A percentile compares a stretch with the other conserved stretches of the same genome.
phyloP scores from a whole-genome alignment of 2,113 vertebrate species.

The Conger conger region DNA sequence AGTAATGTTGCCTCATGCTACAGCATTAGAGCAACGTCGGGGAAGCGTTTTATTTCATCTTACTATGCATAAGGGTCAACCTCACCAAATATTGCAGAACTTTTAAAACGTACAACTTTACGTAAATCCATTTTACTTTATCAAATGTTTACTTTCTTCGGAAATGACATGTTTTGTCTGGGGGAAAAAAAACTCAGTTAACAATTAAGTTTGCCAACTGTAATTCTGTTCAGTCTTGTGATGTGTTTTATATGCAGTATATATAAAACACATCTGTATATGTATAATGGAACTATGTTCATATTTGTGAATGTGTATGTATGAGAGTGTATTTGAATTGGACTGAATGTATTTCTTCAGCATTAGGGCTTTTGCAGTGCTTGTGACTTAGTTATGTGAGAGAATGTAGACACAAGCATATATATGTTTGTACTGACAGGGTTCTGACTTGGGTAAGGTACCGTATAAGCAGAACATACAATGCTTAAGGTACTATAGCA shows the following conservation, averaged over 20 bases:
- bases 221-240: not conserved
- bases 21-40: not conserved
- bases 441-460: constrained; percentile 1
- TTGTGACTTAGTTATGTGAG: not conserved
- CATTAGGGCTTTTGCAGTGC: constrained; percentile 20
- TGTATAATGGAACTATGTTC: not conserved
- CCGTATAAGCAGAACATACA: not conserved
- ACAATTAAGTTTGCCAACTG: not conserved
- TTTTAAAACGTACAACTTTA: not conserved
- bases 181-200: not conserved
- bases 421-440: constrained; percentile 14
- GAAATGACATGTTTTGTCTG: not conserved
- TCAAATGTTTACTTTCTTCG: not conserved
- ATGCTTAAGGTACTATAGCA: not conserved
- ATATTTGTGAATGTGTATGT: not conserved
- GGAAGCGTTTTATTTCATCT: no score
- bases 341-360: constrained; percentile 11
- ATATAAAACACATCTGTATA: not conserved
- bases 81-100: not conserved
- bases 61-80: no score
- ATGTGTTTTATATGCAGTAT: not conserved
- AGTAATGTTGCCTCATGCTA: not conserved
- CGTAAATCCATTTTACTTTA: not conserved
- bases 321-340: constrained; percentile 1
- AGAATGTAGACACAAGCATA: constrained; percentile 15